Evolutionary conservation across 2,888 invertebrate species (phyloP).

Genomic region (Pheosia gnoma): DNA sequence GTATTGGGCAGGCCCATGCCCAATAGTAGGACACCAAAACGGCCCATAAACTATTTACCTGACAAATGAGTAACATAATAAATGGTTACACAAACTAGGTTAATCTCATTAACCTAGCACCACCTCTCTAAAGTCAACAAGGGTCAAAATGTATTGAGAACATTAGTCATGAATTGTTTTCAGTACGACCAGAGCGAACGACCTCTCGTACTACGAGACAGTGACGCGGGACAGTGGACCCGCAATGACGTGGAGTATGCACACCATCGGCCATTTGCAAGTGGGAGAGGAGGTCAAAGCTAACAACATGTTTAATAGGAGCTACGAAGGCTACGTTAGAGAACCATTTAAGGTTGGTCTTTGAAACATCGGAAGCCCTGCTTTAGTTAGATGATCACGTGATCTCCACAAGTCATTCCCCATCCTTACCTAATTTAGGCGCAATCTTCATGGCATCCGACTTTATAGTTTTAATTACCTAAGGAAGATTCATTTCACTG

Average conservation of each 20-base stretch:
- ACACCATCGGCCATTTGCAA: conserved; percentile 81
- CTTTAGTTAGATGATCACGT: no score
- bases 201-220: conserved; percentile 81
- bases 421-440: no score
- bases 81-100: not conserved
- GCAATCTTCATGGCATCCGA: no score
- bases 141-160: not conserved
- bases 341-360: conserved; percentile 83
- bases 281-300: conserved; percentile 68
- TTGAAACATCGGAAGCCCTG: not conserved
- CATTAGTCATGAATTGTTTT: not conserved
- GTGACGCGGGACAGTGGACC: conserved; percentile 82
- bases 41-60: not conserved
- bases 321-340: conserved; percentile 80
- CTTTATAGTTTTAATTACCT: no score
- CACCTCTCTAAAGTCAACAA: not conserved
- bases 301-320: conserved; percentile 74
- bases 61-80: not conserved
- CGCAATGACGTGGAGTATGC: conserved; percentile 87
- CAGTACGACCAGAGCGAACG: conserved; percentile 79
- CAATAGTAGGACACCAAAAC: no score
- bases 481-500: no score
- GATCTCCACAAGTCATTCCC: no score
- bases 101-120: not conserved
- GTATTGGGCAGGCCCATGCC: no score